Evolutionary conservation across 2,113 vertebrate species (phyloP).

Genomic region (Dicentrarchus labrax): DNA sequence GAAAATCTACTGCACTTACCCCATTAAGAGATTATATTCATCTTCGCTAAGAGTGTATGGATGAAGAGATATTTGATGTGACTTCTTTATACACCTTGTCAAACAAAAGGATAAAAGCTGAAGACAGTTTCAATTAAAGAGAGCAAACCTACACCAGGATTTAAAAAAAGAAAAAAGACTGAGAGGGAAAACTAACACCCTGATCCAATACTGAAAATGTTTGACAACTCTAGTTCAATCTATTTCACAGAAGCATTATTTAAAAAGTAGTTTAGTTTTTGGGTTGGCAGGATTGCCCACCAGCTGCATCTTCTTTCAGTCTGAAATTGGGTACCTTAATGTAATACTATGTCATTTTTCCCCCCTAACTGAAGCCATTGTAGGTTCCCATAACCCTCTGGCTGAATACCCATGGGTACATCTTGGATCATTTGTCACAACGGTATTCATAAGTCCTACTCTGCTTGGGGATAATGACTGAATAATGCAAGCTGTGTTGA

Average conservation of each 20-base stretch:
- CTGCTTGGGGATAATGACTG: conserved; percentile 25
- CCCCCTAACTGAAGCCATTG: background rate
- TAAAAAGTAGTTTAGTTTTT: background rate
- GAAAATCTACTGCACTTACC: background rate
- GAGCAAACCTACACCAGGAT: background rate
- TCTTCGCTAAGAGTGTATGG: background rate
- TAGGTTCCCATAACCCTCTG: background rate
- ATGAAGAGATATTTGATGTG: conserved; percentile 8
- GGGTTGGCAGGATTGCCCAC: background rate
- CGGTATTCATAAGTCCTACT: conserved; percentile 18
- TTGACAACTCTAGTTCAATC: background rate
- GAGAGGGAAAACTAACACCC: background rate
- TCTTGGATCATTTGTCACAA: conserved; percentile 29
- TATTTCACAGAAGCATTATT: background rate
- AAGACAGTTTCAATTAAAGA: background rate
- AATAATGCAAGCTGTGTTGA: conserved; percentile 37
- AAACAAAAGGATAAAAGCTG: conserved; percentile 7
- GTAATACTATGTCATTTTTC: background rate
- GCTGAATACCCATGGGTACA: conserved; percentile 3
- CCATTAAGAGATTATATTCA: background rate
- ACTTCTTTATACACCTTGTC: conserved; percentile 1
- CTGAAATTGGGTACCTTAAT: background rate
- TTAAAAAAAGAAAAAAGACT: background rate
- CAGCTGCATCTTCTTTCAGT: background rate
- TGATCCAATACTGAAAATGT: background rate